Conservation (phyloP, 2,888 invertebrate species). For the Ennomos quercinarius region DNA sequence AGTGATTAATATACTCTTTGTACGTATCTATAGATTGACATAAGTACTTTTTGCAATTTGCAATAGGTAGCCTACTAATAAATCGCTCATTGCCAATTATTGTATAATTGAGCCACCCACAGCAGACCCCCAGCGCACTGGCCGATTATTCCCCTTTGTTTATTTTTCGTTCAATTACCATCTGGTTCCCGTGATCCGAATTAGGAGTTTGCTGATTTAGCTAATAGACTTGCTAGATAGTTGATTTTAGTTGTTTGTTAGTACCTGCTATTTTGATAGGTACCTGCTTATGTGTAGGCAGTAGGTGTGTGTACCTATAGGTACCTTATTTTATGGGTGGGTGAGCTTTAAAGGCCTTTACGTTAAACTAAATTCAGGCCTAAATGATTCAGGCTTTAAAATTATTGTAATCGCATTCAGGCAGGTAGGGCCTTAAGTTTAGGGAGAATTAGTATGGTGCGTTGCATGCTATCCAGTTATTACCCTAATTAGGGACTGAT, state of each 20-base stretch:
- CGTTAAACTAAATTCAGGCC: no score
- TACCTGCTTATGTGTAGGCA: no score
- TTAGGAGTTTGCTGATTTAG: slow-evolving; percentile 60
- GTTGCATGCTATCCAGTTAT: no score
- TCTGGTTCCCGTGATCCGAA: slow-evolving; percentile 60
- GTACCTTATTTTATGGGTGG: background rate
- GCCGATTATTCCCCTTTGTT: slow-evolving; percentile 70
- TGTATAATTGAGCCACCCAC: slow-evolving; percentile 83
- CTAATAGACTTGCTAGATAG: slow-evolving; percentile 44
- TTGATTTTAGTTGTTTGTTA: slow-evolving; percentile 5
- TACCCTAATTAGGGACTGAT: no score
- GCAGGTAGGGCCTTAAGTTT: no score
- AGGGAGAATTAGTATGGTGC: no score
- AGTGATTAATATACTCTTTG: no score
- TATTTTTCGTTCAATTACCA: slow-evolving; percentile 78
- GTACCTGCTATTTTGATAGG: background rate
- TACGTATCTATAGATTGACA: no score
- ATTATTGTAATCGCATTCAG: no score
- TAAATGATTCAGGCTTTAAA: no score
- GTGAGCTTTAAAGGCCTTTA: no score
- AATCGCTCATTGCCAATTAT: slow-evolving; percentile 73
- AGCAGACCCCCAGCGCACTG: slow-evolving; percentile 65
- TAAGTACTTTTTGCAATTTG: no score
- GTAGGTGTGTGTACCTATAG: background rate
- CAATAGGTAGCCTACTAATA: slow-evolving; percentile 7